Evolutionary conservation across 1,140 invertebrate genomes (phyloP), one percentile per base, ranked within the genome.

Genomic region (Anoplophora glabripennis): DNA sequence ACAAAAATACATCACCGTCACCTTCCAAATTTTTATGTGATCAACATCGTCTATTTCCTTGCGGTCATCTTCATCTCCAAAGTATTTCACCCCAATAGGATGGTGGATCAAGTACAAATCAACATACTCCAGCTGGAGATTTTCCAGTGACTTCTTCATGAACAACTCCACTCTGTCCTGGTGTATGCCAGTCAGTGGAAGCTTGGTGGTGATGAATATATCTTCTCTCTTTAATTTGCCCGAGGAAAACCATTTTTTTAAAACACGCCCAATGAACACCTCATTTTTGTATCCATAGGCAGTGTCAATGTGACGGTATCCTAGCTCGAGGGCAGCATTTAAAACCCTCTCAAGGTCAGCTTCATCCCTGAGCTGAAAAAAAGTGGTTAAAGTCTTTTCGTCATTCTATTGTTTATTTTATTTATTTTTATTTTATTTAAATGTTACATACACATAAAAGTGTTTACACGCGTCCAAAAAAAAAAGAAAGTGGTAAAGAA

Each of bases 31-130:
- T 41, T n/a, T 17, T 12, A 41, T 17, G 7, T 41, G 38, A 41
- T 41, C 38, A 12, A 15, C 2, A 15, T 41, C 7, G n/a, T 41
- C 38, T 28, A 28, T 28, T 28, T 28, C 21, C 5, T 28, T 28
- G 21, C 5, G 5, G 21, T 28, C 5, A 5, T 28, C 21, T 28
- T 28, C 4, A 1, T 12, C 9, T 3, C 33, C 49, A 15, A 17
- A 10, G 14, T 38, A 52, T 9, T 78, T 70, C 48, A 85, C 83
- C 1, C 80, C 82, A 71, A 91, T 88, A 0, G 93, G 92, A 28
- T 84, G 83, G 64, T 96, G 92, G 52, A 94, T 81, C 9, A 95
- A 76, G 73, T 93, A 94, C 57, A 95, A 79, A 71, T 96, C 92
- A 1, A 95, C 75, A 71, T 94, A 95, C 53, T 88, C 83, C 51